Evolutionary conservation across 2,113 vertebrate species (phyloP).

Genomic region (Baryphthengus martii): DNA sequence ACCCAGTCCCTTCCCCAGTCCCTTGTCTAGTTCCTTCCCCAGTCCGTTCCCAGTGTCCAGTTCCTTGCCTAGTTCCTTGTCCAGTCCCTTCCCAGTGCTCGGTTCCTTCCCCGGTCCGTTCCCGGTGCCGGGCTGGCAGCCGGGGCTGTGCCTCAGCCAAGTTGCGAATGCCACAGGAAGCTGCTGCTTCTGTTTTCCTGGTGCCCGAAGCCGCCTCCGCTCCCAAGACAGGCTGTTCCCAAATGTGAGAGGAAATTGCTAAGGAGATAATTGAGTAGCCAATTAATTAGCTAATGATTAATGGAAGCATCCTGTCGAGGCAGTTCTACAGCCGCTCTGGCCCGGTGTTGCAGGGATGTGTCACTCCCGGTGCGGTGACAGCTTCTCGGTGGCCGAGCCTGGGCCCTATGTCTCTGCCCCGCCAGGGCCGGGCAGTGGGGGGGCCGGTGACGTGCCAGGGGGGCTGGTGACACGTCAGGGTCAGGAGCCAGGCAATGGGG

Average conservation of each 20-base stretch:
- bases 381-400: neutral
- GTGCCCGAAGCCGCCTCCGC: conserved; percentile 15
- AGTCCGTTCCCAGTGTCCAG: neutral
- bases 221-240: conserved; percentile 36
- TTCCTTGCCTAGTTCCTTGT: too few species aligned
- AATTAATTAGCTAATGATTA: conserved; percentile 63
- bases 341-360: neutral
- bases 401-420: rapidly evolving
- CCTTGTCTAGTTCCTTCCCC: too few species aligned
- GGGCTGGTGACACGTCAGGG: rapidly evolving
- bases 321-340: neutral
- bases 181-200: neutral
- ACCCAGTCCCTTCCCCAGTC: too few species aligned
- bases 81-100: too few species aligned
- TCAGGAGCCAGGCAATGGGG: too few species aligned
- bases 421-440: rapidly evolving
- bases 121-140: neutral
- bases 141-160: neutral
- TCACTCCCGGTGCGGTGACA: neutral
- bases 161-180: conserved; percentile 12
- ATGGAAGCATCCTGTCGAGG: conserved; percentile 38
- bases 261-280: conserved; percentile 40
- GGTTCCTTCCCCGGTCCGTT: neutral
- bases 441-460: rapidly evolving
- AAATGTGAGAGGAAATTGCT: conserved; percentile 39